Evolutionary conservation across 1,140 invertebrate genomes (phyloP), one percentile per base, ranked within the genome.

Genomic region (Chironomus tepperi): DNA sequence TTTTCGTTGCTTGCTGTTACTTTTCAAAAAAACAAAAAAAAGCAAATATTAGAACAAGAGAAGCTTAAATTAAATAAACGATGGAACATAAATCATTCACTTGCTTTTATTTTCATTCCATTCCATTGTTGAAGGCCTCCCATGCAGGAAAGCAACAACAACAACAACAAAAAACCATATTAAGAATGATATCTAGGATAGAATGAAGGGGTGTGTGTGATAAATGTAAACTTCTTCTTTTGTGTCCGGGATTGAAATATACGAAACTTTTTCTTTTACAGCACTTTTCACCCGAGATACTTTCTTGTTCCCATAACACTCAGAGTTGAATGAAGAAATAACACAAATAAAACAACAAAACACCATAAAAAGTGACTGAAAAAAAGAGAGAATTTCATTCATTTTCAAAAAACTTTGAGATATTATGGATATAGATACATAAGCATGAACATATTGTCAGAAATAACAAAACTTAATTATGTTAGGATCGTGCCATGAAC

Each of bases 401-500:
- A 34, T 34, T 34, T 5, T 34, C 5, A 34, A n/a, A n/a, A n/a
- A n/a, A 10, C 43, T 15, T n/a, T 57, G 47, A n/a, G 47, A 57
- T 34, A 34, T 34, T 34, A 34, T 34, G 24, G 24, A 34, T 34
- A 34, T 34, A 34, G 24, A 57, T 57, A 57, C 12, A 57, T 57
- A 57, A 57, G 24, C 24, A 12, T 15, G n/a, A 57, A 57, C 47
- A 57, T 57, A 57, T 57, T 57, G 47, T 57, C 47, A 57, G 47
- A 57, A 57, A 57, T 57, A 57, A 57, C 47, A 57, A 57, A 57
- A 57, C 47, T 57, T 57, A 57, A 57, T 57, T 57, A 57, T 57
- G 12, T 12, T 57, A 57, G 47, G 47, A 57, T 57, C 12, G 47
- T 57, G 47, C 47, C 47, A n/a, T 57, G 12, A 57, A 57, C 47